These are phyloP conservation scores for Trilocha varians DNA, from an alignment of 2,888 invertebrate species.

Conservation along the genomic window DNA sequence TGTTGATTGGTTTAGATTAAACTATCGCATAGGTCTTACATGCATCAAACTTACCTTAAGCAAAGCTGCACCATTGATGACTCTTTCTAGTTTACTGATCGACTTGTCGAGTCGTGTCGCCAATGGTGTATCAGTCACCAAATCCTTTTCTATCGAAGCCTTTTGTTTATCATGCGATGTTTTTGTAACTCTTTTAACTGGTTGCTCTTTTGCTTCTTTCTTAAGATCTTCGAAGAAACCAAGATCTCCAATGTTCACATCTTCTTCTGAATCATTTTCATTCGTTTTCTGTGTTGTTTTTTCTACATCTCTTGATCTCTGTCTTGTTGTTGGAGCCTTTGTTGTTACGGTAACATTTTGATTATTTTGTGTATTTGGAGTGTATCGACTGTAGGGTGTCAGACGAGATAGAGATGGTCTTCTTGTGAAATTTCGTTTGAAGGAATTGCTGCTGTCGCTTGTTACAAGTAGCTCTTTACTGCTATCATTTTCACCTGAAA, in stretches of 20 bases:
- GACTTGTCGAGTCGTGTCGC: constrained; percentile 34
- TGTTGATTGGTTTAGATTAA: no score
- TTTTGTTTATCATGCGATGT: constrained; percentile 3
- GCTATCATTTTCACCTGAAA: constrained; percentile 69
- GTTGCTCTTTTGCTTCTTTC: constrained; percentile 17
- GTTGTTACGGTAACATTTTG: constrained; percentile 7
- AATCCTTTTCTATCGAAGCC: neutral
- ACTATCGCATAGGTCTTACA: no score
- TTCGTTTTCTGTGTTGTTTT: constrained; percentile 12
- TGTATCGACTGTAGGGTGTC: constrained; percentile 34
- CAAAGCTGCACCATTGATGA: constrained; percentile 49
- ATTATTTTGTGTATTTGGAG: constrained; percentile 6
- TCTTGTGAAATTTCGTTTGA: constrained; percentile 50
- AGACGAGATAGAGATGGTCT: constrained; percentile 48
- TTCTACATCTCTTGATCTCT: constrained; percentile 8
- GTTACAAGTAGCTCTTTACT: constrained; percentile 76
- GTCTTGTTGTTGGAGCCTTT: constrained; percentile 5
- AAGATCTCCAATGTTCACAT: constrained; percentile 36
- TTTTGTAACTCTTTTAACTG: constrained; percentile 1
- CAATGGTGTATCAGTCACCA: constrained; percentile 9
- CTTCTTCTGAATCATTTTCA: constrained; percentile 26
- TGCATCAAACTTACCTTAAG: constrained; percentile 31
- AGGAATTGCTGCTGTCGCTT: constrained; percentile 61
- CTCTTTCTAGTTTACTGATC: constrained; percentile 40
- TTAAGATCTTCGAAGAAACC: constrained; percentile 38